phyloP scores from a whole-genome alignment of 2,888 invertebrate genomes.

The Polymixis flavicincta region DNA sequence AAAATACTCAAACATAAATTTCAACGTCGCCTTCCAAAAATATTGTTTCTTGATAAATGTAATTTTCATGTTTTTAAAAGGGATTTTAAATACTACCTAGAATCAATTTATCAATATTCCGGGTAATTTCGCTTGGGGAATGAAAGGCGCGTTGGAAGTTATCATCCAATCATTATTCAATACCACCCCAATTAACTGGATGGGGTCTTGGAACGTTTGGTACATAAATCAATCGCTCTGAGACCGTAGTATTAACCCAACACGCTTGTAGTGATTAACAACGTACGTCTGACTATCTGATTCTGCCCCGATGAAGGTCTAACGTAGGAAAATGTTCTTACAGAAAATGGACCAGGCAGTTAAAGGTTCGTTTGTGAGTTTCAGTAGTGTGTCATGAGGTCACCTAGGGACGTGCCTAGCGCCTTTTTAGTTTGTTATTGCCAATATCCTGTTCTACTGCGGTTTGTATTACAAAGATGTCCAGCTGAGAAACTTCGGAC shows the following conservation, averaged over 20 bases:
- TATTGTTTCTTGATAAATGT: slow-evolving; percentile 45
- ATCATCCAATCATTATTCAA: slow-evolving; percentile 79
- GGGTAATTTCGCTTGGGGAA: slow-evolving; percentile 65
- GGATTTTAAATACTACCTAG: slow-evolving; percentile 53
- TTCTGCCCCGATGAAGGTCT: slow-evolving; percentile 44
- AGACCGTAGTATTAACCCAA: slow-evolving; percentile 65
- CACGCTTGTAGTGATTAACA: slow-evolving; percentile 64
- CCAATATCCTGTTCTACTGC: slow-evolving; percentile 80
- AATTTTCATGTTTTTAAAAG: slow-evolving; percentile 31
- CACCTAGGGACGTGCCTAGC: slow-evolving; percentile 73
- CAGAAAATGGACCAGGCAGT: slow-evolving; percentile 20
- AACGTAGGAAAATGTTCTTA: not conserved
- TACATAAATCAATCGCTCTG: slow-evolving; percentile 71
- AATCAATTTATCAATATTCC: slow-evolving; percentile 65
- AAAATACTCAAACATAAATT: slow-evolving; percentile 21
- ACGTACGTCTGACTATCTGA: slow-evolving; percentile 44
- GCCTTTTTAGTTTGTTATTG: slow-evolving; percentile 81
- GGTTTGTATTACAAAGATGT: slow-evolving; percentile 81
- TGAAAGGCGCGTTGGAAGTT: slow-evolving; percentile 67
- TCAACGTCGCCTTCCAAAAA: slow-evolving; percentile 33
- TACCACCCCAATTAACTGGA: slow-evolving; percentile 77
- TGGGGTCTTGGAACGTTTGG: slow-evolving; percentile 70
- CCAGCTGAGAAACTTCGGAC: slow-evolving; percentile 76
- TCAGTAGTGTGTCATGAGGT: slow-evolving; percentile 79
- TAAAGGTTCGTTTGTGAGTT: slow-evolving; percentile 31